Percentiles rank a stretch among this genome's conserved stretches.
These are phyloP conservation scores for Amphimallon solstitiale DNA, from an alignment of 2,888 invertebrate species.

Conservation along the genomic window DNA sequence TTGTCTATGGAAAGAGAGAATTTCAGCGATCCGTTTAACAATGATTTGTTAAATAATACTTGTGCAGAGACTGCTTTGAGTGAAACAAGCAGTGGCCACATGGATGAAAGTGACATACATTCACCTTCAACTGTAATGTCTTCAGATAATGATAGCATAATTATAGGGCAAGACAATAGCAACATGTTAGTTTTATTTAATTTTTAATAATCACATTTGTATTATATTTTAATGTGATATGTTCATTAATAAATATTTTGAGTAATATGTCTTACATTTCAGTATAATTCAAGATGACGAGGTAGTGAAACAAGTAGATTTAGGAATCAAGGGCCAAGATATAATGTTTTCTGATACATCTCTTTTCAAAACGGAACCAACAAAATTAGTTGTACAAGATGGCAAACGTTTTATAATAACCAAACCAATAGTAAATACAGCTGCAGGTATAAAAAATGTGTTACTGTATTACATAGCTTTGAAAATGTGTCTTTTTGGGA, in stretches of 20 bases:
- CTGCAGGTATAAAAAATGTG: slow-evolving; percentile 38
- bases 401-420: slow-evolving; percentile 58
- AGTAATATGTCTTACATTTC: neutral
- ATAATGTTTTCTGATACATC: slow-evolving; percentile 12
- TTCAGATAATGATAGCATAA: slow-evolving; percentile 72
- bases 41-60: slow-evolving; percentile 56
- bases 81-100: slow-evolving; percentile 54
- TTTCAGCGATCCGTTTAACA: slow-evolving; percentile 69
- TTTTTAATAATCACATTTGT: too few species aligned
- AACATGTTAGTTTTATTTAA: slow-evolving; percentile 41
- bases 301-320: slow-evolving; percentile 8
- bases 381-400: slow-evolving; percentile 58
- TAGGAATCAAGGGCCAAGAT: neutral
- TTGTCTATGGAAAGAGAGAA: slow-evolving; percentile 72
- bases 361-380: slow-evolving; percentile 39
- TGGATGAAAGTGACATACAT: slow-evolving; percentile 51
- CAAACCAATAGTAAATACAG: slow-evolving; percentile 53
- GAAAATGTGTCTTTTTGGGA: slow-evolving; percentile 53
- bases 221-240: too few species aligned
- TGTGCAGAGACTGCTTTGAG: slow-evolving; percentile 57
- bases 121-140: slow-evolving; percentile 61
- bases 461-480: neutral
- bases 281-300: slow-evolving; percentile 13
- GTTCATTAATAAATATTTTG: neutral
- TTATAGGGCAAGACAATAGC: slow-evolving; percentile 40